Base-by-base conservation (phyloP, 2,797 vertebrate genomes). In the Acridotheres tristis region DNA sequence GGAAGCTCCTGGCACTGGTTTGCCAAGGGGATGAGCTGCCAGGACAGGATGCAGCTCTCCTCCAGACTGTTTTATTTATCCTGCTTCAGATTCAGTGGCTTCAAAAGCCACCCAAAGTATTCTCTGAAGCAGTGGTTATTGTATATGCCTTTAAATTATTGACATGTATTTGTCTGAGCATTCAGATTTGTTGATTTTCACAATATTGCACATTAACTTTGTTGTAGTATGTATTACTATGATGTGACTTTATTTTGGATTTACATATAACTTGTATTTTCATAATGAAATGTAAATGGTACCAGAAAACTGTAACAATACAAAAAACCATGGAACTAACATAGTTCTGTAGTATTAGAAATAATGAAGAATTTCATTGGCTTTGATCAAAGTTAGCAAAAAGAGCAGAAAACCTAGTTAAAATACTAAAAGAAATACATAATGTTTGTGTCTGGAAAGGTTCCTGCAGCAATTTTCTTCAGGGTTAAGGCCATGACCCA, bases 281-380 rank as follows among this genome's bases (percentile, higher is more conserved):
- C 7, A 1, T 47, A 63, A 87, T 16, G 58, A 77, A 66, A 50
- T 4, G 7, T 45, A 47, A 82, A 42, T 5, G 10, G 26, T 58
- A 61, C n/a, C 54, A 75, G 22, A 53, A 71, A 72, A 53, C 10
- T 23, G 11, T 25, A 86, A 45, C 10, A 16, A 17, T 22, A 42
- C 12, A 30, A 69, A 59, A 55, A 3, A 0, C 6, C 7, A 16
- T 47, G 1, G 42, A 59, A 16, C 11, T 63, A 2, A 9, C 4
- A 10, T 10, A n/a, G 32, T 13, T 76, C 22, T 65, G 7, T 43
- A 51, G 9, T 20, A 25, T 20, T 75, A 50, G 47, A 65, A 85
- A 45, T 59, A 72, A 79, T 23, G 12, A 90, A 82, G 30, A 85
- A 79, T 42, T 51, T 53, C 7, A 17, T 5, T 65, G 3, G 21